Evolutionary conservation across 2,797 vertebrate species (phyloP), one percentile per base, ranked within the genome.

Genomic region (Epinephelus awoara): DNA sequence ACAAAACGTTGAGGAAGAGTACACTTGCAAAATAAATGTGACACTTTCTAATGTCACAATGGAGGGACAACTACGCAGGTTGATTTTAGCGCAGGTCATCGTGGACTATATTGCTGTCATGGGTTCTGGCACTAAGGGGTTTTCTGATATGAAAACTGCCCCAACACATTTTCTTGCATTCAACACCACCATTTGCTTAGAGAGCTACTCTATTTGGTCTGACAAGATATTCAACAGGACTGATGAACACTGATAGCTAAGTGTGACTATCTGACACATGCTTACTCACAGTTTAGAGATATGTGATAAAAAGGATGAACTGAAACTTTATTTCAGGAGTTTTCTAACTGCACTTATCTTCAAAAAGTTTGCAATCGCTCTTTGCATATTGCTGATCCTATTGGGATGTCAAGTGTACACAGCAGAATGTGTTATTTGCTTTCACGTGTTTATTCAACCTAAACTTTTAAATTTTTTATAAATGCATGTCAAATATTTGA

Each of bases 401-500:
- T 12, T 46, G 15, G 17, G 19, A 57, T 62, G 14, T 14, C 19
- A 27, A 18, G 21, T 64, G 13, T 14, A 56, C 56, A 38, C 8
- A n/a, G 11, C 29, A 23, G 10, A 38, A 12, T 21, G 19, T 59
- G 19, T 15, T 38, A 19, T 59, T 25, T 68, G 3, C 9, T 29
- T 65, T 29, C 11, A 34, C 11, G 49, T 56, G 49, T 62, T 25
- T 29, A 57, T 25, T 49, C n/a, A 67, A 75, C 63, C 15, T 64
- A 42, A 61, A 59, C 25, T 25, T 54, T 25, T 3, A 1, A 44
- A 29, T 49, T 38, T 38, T 56, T 66, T 58, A 50, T 67, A 11
- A 13, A 61, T 40, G 56, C 57, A 23, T 44, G 67, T 62, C 13
- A 73, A 47, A 73, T 51, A 57, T 74, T 67, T 49, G 2, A 64